These are phyloP conservation scores for Pachypanchax playfairii DNA, from an alignment of 2,113 vertebrate genomes.

Conservation along the genomic window DNA sequence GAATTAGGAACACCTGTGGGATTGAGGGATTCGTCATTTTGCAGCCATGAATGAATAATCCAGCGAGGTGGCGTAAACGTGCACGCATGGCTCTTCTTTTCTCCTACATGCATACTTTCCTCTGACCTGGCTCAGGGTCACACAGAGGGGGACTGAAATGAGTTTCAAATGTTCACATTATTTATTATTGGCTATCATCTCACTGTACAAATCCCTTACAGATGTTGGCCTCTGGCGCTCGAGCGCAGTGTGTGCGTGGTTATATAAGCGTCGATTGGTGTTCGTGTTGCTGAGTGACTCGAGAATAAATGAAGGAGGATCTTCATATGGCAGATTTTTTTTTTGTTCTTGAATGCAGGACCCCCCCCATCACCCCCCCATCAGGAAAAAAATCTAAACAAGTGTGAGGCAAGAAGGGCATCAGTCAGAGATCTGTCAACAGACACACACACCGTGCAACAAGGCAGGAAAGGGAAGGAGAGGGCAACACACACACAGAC, in stretches of 20 bases:
- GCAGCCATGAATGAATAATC: constrained; percentile 62
- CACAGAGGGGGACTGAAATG: constrained; percentile 69
- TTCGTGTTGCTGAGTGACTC: constrained; percentile 72
- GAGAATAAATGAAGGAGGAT: constrained; percentile 79
- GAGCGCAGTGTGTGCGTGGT: constrained; percentile 15
- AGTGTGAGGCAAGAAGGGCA: constrained; percentile 47
- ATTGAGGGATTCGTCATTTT: constrained; percentile 63
- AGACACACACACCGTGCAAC: constrained; percentile 15
- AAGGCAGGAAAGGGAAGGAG: constrained; percentile 22
- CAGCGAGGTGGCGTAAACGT: constrained; percentile 44
- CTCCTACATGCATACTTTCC: constrained; percentile 22
- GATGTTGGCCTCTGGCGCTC: constrained; percentile 68
- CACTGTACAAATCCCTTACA: constrained; percentile 77
- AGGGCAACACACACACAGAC: constrained; percentile 14
- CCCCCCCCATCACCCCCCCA: constrained; percentile 35
- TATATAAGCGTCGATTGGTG: constrained; percentile 41
- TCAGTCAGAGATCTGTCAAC: constrained; percentile 60
- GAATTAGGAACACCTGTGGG: constrained; percentile 75
- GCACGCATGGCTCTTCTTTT: background rate
- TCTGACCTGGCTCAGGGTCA: constrained; percentile 72
- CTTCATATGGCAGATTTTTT: constrained; percentile 79
- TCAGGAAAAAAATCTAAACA: constrained; percentile 41
- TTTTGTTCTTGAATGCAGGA: constrained; percentile 78
- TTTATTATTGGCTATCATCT: constrained; percentile 79
- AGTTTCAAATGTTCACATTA: constrained; percentile 80